Conservation (phyloP, 2,113 vertebrate genomes). For the Puntigrus tetrazona region DNA sequence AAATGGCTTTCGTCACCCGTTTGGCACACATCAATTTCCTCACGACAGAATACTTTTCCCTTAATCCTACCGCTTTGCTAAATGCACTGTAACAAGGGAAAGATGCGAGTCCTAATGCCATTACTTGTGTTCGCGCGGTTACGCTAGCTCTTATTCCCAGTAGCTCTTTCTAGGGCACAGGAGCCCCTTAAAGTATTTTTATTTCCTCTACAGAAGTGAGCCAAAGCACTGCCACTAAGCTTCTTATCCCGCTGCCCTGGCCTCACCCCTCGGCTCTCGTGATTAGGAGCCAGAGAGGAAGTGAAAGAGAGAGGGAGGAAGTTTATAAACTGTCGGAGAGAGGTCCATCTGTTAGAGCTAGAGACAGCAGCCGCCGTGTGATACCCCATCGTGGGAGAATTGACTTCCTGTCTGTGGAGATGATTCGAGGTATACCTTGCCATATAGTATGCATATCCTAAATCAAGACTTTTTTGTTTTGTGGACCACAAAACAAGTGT, state of each 20-base stretch:
- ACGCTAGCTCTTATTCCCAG: slow-evolving; percentile 15
- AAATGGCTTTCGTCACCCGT: slow-evolving; percentile 63
- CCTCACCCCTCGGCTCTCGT: slow-evolving; percentile 46
- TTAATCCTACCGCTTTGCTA: neutral
- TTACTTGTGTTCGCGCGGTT: slow-evolving; percentile 6
- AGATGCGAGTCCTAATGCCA: slow-evolving; percentile 7
- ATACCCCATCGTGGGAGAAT: slow-evolving; percentile 19
- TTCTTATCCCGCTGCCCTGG: slow-evolving; percentile 65
- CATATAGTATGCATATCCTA: neutral
- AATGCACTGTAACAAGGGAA: neutral
- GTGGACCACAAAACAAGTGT: too few species aligned
- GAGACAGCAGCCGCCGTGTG: slow-evolving; percentile 23
- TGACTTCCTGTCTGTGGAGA: neutral
- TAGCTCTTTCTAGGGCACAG: slow-evolving; percentile 47
- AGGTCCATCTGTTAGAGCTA: slow-evolving; percentile 52
- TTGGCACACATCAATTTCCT: slow-evolving; percentile 60
- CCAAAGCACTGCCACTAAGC: slow-evolving; percentile 64
- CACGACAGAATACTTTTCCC: slow-evolving; percentile 3
- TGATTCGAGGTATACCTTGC: neutral
- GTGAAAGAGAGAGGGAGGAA: slow-evolving; percentile 41
- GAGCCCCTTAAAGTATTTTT: slow-evolving; percentile 51
- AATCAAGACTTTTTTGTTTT: neutral
- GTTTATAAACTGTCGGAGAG: slow-evolving; percentile 57
- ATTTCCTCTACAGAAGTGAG: slow-evolving; percentile 42
- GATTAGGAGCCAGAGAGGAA: slow-evolving; percentile 45